Percentiles rank a stretch among this genome's conserved stretches.
Conservation (phyloP, 2,888 invertebrate genomes). For the Euclidia mi region DNA sequence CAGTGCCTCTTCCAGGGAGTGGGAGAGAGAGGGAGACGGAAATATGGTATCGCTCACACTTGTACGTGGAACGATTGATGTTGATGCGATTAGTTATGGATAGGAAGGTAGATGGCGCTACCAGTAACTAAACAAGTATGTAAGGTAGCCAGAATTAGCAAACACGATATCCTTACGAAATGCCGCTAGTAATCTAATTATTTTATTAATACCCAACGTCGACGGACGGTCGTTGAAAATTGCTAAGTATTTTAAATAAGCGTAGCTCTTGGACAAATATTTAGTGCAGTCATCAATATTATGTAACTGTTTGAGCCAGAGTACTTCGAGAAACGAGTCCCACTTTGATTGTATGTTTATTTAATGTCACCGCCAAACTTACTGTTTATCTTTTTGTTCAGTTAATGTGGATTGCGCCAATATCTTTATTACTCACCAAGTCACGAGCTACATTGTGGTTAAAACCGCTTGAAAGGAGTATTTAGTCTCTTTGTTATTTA, state of each 20-base stretch:
- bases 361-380: slow-evolving; percentile 10
- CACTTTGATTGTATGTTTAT: slow-evolving; percentile 14
- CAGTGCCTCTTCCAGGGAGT: no score
- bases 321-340: slow-evolving; percentile 12
- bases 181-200: slow-evolving; percentile 20
- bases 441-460: no score
- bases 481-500: no score
- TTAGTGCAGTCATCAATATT: slow-evolving; percentile 47
- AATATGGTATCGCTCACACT: no score
- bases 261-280: slow-evolving; percentile 33
- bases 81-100: no score
- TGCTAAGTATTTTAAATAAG: slow-evolving; percentile 50
- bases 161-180: no score
- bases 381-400: slow-evolving; percentile 5
- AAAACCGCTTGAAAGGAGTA: no score
- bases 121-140: no score
- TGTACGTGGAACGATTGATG: no score
- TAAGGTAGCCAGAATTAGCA: no score
- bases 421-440: slow-evolving; percentile 3
- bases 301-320: slow-evolving; percentile 28
- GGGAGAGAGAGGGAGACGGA: no score
- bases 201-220: slow-evolving; percentile 21
- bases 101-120: no score
- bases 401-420: not conserved
- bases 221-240: slow-evolving; percentile 26